Evolutionary conservation across 2,888 invertebrate genomes (phyloP), one percentile per base, ranked within the genome.

Genomic region (Hemithea aestivaria): DNA sequence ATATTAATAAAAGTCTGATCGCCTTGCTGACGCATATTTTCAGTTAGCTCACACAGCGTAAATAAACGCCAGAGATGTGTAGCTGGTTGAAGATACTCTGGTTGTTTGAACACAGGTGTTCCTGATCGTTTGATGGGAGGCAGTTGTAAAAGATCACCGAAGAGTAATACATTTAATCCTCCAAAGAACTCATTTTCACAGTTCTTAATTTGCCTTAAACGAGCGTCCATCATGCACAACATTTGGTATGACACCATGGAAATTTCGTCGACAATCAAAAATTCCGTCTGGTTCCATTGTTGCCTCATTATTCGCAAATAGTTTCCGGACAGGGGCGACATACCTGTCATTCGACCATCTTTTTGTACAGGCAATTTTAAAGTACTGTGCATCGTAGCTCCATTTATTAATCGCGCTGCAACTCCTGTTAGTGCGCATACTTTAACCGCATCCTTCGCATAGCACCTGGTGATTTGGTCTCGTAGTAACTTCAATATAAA

Each of bases 1-100:
- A 27, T 2, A 8, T 27, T 16, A 2, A 12, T 16, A 8, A 27
- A 27, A 10, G 27, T 27, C n/a, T 7, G 7, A 20, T 20, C 20
- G 2, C 20, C 28, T 28, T 9, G 20, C 6, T 28, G 28, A 1
- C 28, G n/a, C 28, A 28, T 28, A n/a, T 28, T 28, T 20, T 28
- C 7, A 1, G 8, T 20, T 1, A 28, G 6, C 9, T 28, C 28
- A 28, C 1, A 1, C 4, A 28, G 8, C 1, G 5, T 1, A 6
- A 28, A 28, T 2, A 2, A 9, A 1, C 28, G 28, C 28, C 28
- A 28, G 2, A 28, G 9, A 20, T 28, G 20, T 6, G 20, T 8
- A 1, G 20, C 28, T 9, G 20, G 20, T 4, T 9, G 1, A 2
- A 28, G 1, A 20, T 20, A 7, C 1, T n/a, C 8, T 3, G 28